Base-by-base conservation (phyloP, 2,113 vertebrate species). In the Nothoprocta pentlandii region DNA sequence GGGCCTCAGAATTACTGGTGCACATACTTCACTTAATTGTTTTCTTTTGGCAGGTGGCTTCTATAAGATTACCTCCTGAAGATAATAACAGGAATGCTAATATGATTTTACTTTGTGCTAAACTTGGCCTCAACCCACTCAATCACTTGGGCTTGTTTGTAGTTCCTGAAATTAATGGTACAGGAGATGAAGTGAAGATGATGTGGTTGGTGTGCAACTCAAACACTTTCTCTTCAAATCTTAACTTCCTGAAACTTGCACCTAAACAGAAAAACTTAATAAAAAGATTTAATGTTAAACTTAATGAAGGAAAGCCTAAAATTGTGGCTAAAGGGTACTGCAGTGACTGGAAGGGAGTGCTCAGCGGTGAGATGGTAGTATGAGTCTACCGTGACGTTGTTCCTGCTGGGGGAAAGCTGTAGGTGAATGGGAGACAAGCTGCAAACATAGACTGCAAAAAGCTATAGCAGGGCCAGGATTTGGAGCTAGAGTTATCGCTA, bases 371-470 rank as follows among this genome's bases (percentile, higher is more conserved):
- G 4, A 2, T 51, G 34, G 9, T 22, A 85, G 54, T 46, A n/a
- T 78, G 78, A 91, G n/a, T 34, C 64, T 26, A 0, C 58, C 46
- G 13, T 0, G 30, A 58, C 9, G 30, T 58, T 58, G 2, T 58
- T 70, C 12, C n/a, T 77, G 20, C 53, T 59, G 54, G 54, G 44
- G 46, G 70, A 1, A 62, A 0, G 0, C n/a, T 84, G 56, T 54
- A 1, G 0, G 62, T 54, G 75, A 56, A 36, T 0, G 0, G 12
- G 36, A 77, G 28, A 32, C 30, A 75, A 49, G 30, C 20, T 47
- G 4, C 19, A 32, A 47, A 34, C 10, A 12, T 22, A 17, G 30
- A 69, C 54, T 58, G 54, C 8, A 30, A 68, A 44, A 68, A n/a
- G 66, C 66, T 68, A 68, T 32, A 32, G 19, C 28, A 68, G 42